Conservation (phyloP, 2,797 vertebrate genomes). For the Squalus acanthias region DNA sequence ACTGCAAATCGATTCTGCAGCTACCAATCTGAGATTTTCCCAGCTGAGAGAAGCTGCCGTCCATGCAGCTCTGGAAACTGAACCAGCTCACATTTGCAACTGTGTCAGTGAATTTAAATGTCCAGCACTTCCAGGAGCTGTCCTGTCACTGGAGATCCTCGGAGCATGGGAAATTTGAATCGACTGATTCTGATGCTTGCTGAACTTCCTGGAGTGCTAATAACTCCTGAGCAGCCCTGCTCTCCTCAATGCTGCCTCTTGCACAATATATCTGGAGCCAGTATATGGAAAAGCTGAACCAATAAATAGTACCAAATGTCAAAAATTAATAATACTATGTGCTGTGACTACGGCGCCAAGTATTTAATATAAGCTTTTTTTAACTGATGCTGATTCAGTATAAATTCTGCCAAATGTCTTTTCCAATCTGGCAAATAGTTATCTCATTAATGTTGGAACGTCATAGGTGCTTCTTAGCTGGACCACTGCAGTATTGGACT, state of each 20-base stretch:
- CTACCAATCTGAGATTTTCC: no score
- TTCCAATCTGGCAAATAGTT: no score
- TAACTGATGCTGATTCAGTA: background rate
- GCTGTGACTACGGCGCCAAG: background rate
- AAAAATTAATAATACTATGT: background rate
- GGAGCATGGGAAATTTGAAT: background rate
- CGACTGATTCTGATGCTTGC: background rate
- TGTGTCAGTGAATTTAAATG: background rate
- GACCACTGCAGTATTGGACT: background rate
- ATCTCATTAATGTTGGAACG: no score
- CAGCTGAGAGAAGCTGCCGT: background rate
- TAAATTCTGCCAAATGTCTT: background rate
- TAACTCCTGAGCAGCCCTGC: background rate
- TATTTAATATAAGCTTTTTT: background rate
- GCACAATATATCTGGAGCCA: background rate
- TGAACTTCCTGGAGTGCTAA: background rate
- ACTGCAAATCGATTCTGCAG: background rate
- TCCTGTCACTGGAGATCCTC: background rate
- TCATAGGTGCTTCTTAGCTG: background rate
- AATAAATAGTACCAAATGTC: background rate
- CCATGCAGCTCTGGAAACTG: no score
- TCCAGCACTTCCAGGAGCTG: background rate
- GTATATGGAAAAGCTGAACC: background rate
- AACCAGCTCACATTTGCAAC: no score
- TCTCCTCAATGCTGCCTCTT: background rate